A percentile compares a stretch with the other conserved stretches of the same genome.
These are phyloP conservation scores for Thalassophryne amazonica DNA, from an alignment of 2,797 vertebrate species.

Conservation along the genomic window DNA sequence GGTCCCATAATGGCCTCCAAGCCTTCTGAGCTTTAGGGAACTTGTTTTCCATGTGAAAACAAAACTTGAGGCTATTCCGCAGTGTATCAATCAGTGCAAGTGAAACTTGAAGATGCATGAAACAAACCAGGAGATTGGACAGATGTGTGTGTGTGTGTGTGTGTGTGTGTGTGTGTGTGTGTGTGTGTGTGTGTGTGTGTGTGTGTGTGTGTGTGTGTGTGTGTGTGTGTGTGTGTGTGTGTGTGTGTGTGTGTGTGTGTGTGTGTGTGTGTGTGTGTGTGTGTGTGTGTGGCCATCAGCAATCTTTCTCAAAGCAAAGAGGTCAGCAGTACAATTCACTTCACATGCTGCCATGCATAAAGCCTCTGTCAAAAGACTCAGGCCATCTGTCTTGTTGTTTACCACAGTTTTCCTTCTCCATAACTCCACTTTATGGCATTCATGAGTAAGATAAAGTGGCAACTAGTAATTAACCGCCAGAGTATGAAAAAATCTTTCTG, in stretches of 20 bases:
- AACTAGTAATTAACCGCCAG: constrained; percentile 49
- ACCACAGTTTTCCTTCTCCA: constrained; percentile 45
- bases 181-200: background rate
- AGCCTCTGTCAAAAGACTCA: constrained; percentile 63
- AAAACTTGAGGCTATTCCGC: constrained; percentile 65
- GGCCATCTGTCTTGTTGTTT: constrained; percentile 74
- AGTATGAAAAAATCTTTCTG: constrained; percentile 32
- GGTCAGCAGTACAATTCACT: constrained; percentile 66
- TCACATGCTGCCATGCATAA: constrained; percentile 51
- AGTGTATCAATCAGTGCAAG: constrained; percentile 76
- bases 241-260: background rate
- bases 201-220: background rate
- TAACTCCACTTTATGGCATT: constrained; percentile 47
- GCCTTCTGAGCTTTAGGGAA: constrained; percentile 40
- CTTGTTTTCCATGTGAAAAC: constrained; percentile 63
- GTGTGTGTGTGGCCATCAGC: constrained; percentile 34
- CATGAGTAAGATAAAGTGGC: constrained; percentile 60
- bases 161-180: background rate
- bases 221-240: background rate
- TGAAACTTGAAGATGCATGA: constrained; percentile 72
- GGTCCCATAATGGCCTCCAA: constrained; percentile 34
- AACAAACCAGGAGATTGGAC: constrained; percentile 45
- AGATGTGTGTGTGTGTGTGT: background rate
- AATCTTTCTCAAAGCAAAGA: constrained; percentile 46
- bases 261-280: background rate